Conservation (phyloP, 2,113 vertebrate species). For the Myocastor coypus region DNA sequence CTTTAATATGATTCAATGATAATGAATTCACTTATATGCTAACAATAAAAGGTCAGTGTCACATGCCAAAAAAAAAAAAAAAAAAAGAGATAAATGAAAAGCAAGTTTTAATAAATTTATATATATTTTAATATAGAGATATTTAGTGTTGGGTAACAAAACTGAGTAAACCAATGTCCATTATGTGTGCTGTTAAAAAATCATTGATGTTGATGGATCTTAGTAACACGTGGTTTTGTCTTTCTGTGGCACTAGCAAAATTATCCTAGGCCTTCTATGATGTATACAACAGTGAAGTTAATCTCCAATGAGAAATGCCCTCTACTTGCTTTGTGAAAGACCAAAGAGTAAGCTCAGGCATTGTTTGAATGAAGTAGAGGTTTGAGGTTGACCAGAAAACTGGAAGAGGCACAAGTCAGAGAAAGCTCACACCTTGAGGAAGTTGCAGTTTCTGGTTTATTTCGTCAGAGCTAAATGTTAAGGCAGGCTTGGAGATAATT, state of each 20-base stretch:
- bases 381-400: not conserved
- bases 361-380: fast-evolving
- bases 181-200: not conserved
- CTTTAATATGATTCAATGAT: not conserved
- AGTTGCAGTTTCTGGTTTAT: not conserved
- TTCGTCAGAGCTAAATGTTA: not conserved
- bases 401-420: too few relatives aligned
- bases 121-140: not conserved
- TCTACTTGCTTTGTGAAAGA: not conserved
- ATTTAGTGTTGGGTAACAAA: too few relatives aligned
- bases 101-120: not conserved
- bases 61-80: not conserved
- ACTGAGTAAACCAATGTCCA: fast-evolving
- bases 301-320: not conserved
- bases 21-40: not conserved
- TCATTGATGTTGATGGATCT: not conserved
- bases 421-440: not conserved
- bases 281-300: not conserved
- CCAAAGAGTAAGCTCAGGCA: not conserved
- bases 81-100: not conserved
- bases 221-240: not conserved
- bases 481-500: not conserved
- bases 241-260: not conserved
- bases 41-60: not conserved
- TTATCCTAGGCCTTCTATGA: not conserved